Evolutionary conservation across 2,888 invertebrate genomes (phyloP).

Genomic region (Chirona hameri): DNA sequence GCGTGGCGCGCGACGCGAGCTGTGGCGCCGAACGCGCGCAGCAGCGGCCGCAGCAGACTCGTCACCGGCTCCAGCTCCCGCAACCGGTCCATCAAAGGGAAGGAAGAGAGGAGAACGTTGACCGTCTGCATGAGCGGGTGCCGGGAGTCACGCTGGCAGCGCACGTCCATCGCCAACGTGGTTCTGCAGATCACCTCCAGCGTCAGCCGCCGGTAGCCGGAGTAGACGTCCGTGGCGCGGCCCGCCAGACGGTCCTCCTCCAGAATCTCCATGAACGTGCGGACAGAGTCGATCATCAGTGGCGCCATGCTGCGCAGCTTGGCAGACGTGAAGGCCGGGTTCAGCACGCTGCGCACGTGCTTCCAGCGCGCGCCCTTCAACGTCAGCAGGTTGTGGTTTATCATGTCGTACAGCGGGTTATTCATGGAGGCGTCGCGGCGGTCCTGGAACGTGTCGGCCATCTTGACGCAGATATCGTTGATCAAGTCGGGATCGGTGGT

Average conservation of each 20-base stretch:
- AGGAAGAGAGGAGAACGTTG: background rate
- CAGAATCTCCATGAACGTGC: background rate
- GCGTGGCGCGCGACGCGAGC: too few species aligned
- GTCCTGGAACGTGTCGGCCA: background rate
- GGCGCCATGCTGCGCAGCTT: background rate
- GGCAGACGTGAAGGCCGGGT: background rate
- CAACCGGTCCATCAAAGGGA: background rate
- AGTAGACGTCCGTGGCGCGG: background rate
- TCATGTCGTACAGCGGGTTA: background rate
- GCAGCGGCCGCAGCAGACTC: background rate
- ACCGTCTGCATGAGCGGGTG: background rate
- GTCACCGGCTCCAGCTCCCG: background rate
- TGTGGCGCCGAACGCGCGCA: background rate
- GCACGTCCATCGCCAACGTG: background rate
- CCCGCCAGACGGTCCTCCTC: background rate
- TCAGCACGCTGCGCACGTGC: background rate
- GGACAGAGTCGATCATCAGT: background rate
- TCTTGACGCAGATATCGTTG: background rate
- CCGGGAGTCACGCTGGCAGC: background rate
- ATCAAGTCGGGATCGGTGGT: background rate
- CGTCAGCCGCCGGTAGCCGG: background rate
- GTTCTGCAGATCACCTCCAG: background rate
- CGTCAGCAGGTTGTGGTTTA: background rate
- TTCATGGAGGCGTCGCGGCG: background rate
- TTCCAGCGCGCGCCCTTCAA: background rate